Evolutionary conservation across 1,140 invertebrate species (phyloP).

Genomic region (Potamilus streckersoni): DNA sequence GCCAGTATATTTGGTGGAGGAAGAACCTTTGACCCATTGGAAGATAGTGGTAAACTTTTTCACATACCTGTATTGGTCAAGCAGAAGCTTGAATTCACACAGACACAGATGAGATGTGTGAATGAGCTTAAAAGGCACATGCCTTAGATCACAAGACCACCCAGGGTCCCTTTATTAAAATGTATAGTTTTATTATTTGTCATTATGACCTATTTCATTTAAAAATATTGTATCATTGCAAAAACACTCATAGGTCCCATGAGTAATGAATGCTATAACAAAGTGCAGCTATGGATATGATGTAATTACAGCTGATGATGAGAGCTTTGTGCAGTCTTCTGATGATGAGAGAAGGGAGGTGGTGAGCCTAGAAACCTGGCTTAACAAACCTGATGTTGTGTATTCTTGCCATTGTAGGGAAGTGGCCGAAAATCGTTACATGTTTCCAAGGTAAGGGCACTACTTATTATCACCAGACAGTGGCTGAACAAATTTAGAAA

Average conservation of each 20-base stretch:
- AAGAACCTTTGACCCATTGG: no score
- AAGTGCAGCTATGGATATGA: neutral
- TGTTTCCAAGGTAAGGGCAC: conserved; percentile 63
- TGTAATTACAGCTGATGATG: conserved; percentile 46
- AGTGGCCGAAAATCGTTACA: conserved; percentile 87
- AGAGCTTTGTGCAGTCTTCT: conserved; percentile 65
- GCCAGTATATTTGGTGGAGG: no score
- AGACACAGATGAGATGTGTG: no score
- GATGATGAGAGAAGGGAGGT: conserved; percentile 77
- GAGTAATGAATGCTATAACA: neutral
- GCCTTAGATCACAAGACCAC: no score
- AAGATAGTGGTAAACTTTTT: no score
- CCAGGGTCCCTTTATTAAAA: no score
- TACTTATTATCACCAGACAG: no score
- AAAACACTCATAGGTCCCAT: neutral
- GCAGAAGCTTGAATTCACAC: no score
- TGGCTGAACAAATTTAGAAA: no score
- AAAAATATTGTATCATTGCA: neutral
- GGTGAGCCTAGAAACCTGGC: conserved; percentile 79
- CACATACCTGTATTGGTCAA: no score
- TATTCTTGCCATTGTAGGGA: conserved; percentile 92
- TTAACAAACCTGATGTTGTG: conserved; percentile 86
- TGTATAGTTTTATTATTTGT: no score
- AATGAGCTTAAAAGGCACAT: no score
- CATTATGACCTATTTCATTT: neutral